These are phyloP conservation scores for Odontocerum albicorne DNA, from an alignment of 2,888 invertebrate genomes.

Conservation along the genomic window DNA sequence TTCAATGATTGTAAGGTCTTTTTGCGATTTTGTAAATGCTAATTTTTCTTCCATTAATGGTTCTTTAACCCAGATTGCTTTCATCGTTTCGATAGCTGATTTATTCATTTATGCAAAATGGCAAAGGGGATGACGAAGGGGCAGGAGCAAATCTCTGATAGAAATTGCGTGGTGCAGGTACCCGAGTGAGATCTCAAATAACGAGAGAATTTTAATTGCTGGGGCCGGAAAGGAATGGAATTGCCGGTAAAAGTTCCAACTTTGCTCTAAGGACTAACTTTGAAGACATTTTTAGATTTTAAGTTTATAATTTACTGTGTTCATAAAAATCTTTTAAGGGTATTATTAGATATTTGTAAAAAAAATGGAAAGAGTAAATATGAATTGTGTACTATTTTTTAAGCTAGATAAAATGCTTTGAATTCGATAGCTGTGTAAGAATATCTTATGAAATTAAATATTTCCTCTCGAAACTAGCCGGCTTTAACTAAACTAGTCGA, in stretches of 20 bases:
- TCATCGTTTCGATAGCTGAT: conserved; percentile 26
- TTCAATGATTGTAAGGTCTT: too few species aligned
- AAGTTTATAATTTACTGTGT: too few species aligned
- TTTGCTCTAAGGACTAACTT: background rate
- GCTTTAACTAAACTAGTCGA: too few species aligned
- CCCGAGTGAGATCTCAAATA: conserved; percentile 21
- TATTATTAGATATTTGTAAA: too few species aligned
- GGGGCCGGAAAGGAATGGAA: conserved; percentile 26
- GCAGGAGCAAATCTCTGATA: conserved; percentile 5
- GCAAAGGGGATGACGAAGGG: conserved; percentile 13
- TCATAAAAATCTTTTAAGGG: too few species aligned
- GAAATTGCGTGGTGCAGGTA: conserved; percentile 26
- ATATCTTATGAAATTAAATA: too few species aligned
- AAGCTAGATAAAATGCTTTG: too few species aligned
- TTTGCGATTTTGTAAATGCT: too few species aligned
- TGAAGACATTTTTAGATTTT: background rate
- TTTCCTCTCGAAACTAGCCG: too few species aligned
- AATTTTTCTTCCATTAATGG: conserved; percentile 21
- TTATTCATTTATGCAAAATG: conserved; percentile 36
- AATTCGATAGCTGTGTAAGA: too few species aligned
- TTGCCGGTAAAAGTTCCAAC: background rate
- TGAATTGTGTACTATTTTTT: too few species aligned
- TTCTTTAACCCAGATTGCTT: conserved; percentile 9
- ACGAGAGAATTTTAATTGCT: conserved; percentile 35
- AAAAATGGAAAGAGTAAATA: too few species aligned